Conservation (phyloP, 2,888 invertebrate genomes). For the Eulithis prunata region DNA sequence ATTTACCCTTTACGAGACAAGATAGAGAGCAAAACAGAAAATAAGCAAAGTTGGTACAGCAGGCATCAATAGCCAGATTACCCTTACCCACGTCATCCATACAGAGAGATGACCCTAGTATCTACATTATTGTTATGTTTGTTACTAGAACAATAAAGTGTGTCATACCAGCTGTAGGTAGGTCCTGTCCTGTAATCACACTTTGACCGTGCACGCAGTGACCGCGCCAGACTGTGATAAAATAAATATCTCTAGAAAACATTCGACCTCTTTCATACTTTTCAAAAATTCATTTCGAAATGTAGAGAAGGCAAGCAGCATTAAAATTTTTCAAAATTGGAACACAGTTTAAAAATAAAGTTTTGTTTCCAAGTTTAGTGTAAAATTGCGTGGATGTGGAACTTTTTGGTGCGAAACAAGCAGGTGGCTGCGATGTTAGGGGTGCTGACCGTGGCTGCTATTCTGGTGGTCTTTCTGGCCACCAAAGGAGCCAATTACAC, state of each 20-base stretch:
- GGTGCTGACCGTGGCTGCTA: conserved; percentile 63
- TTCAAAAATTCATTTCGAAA: neutral
- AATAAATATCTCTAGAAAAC: neutral
- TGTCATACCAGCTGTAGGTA: conserved; percentile 63
- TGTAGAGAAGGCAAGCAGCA: neutral
- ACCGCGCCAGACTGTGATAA: conserved; percentile 30
- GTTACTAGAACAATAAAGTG: conserved; percentile 75
- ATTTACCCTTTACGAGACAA: too few species aligned
- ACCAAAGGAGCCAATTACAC: conserved; percentile 59
- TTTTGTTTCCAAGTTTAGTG: conserved; percentile 13
- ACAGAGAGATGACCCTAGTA: conserved; percentile 61
- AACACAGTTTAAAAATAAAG: conserved; percentile 15
- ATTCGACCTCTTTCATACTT: conserved; percentile 11
- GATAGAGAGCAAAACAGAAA: neutral
- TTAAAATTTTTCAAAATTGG: conserved; percentile 8
- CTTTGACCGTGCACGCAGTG: conserved; percentile 57
- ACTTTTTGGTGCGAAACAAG: conserved; percentile 73
- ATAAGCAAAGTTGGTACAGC: neutral
- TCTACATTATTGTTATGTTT: conserved; percentile 66
- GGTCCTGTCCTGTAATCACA: conserved; percentile 63
- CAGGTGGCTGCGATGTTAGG: conserved; percentile 77
- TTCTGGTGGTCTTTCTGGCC: conserved; percentile 65
- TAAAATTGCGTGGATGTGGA: conserved; percentile 68
- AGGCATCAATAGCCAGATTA: conserved; percentile 3
- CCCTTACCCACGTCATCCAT: conserved; percentile 21